phyloP scores from a whole-genome alignment of 2,888 invertebrate genomes.

The Tenthredo amoena region DNA sequence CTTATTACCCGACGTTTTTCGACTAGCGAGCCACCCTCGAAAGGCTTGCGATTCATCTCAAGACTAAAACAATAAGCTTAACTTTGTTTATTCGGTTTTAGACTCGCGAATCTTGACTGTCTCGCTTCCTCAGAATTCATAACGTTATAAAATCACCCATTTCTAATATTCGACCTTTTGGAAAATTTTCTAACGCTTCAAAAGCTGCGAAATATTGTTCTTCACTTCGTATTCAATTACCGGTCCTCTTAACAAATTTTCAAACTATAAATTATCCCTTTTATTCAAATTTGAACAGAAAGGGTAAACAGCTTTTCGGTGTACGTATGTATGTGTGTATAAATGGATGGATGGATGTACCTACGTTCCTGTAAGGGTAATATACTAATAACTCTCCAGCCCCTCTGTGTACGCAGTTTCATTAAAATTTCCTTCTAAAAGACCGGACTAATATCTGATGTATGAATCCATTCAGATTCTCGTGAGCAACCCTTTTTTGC shows the following conservation, averaged over 20 bases:
- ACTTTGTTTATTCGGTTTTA: constrained; percentile 25
- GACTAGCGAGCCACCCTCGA: not conserved
- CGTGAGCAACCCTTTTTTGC: not conserved
- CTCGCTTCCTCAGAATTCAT: constrained; percentile 6
- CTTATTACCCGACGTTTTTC: constrained; percentile 22
- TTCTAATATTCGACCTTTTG: not conserved
- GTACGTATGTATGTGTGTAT: not conserved
- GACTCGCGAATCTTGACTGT: not conserved
- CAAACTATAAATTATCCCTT: not conserved
- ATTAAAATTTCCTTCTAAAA: not conserved
- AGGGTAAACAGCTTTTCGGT: not conserved
- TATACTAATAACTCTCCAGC: not conserved
- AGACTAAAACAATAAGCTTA: constrained; percentile 37
- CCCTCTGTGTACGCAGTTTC: not conserved
- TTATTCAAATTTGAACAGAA: not conserved
- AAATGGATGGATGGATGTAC: no score
- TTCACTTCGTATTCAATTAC: not conserved
- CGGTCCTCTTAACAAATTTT: not conserved
- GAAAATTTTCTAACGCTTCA: not conserved
- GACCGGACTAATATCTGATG: not conserved
- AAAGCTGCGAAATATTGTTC: not conserved
- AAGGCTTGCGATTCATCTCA: constrained; percentile 3
- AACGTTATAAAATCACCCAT: not conserved
- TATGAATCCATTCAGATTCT: not conserved
- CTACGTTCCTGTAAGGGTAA: not conserved